Evolutionary conservation across 2,888 invertebrate species (phyloP).

Genomic region (Thera obeliscata): DNA sequence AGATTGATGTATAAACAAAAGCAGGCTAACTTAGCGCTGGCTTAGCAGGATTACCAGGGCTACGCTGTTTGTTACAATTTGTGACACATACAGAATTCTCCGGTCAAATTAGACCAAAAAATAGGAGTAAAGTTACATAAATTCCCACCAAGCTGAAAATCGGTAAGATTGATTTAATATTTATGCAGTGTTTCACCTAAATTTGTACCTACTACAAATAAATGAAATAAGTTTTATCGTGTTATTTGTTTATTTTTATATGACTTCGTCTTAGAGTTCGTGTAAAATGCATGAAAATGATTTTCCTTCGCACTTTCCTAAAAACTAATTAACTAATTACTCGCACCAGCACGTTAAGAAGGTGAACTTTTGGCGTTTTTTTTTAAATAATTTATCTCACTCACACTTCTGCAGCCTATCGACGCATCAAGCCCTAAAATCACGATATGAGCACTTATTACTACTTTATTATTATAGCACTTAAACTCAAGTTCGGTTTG

Average conservation of each 20-base stretch:
- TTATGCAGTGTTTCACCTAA: too few relatives aligned
- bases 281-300: constrained; percentile 75
- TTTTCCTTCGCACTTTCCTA: constrained; percentile 58
- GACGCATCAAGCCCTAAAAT: constrained; percentile 54
- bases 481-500: constrained; percentile 34
- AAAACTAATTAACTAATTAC: constrained; percentile 53
- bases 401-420: constrained; percentile 46
- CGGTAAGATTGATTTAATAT: too few relatives aligned
- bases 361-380: background rate
- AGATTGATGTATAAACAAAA: too few relatives aligned
- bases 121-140: too few relatives aligned
- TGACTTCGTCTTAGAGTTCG: constrained; percentile 63
- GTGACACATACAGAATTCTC: too few relatives aligned
- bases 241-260: constrained; percentile 52
- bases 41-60: too few relatives aligned
- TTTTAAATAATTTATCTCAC: constrained; percentile 42
- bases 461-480: constrained; percentile 51
- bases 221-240: constrained; percentile 19
- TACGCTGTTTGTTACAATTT: too few relatives aligned
- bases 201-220: background rate
- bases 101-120: too few relatives aligned
- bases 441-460: constrained; percentile 47
- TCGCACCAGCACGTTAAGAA: constrained; percentile 35
- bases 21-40: too few relatives aligned
- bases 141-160: too few relatives aligned